phyloP scores from a whole-genome alignment of 2,797 vertebrate genomes.

The Apogon hyalosoma region DNA sequence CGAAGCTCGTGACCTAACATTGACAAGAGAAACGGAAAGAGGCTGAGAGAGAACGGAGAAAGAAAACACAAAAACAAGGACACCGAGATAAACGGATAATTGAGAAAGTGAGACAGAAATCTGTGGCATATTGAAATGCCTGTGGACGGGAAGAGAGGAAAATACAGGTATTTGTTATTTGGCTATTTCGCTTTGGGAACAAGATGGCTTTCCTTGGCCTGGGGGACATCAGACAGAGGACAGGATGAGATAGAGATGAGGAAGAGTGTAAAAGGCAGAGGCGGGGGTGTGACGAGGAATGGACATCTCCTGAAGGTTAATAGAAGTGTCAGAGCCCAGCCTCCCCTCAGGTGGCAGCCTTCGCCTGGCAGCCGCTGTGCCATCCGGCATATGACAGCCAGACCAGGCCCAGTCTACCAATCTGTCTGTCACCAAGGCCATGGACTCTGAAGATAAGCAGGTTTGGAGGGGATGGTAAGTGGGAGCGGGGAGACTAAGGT shows the following conservation, averaged over 20 bases:
- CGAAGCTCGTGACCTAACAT: slow-evolving; percentile 20
- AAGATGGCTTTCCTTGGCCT: slow-evolving; percentile 19
- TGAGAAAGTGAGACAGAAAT: slow-evolving; percentile 46
- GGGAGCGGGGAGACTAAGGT: slow-evolving; percentile 11
- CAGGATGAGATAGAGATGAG: slow-evolving; percentile 41
- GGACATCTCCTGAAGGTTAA: slow-evolving; percentile 78
- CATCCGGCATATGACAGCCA: slow-evolving; percentile 68
- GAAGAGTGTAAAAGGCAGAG: slow-evolving; percentile 25
- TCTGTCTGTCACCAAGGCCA: slow-evolving; percentile 45
- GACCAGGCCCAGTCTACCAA: slow-evolving; percentile 34
- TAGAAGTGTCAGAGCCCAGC: slow-evolving; percentile 74
- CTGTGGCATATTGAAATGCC: slow-evolving; percentile 45
- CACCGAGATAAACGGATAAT: slow-evolving; percentile 37
- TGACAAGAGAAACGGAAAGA: slow-evolving; percentile 21
- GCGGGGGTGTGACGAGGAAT: slow-evolving; percentile 31
- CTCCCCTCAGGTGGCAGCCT: slow-evolving; percentile 63
- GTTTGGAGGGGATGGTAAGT: slow-evolving; percentile 19
- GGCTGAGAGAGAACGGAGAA: slow-evolving; percentile 7
- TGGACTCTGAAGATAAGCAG: slow-evolving; percentile 48
- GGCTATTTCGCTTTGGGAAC: slow-evolving; percentile 52
- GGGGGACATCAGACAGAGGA: slow-evolving; percentile 39
- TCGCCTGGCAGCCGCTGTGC: slow-evolving; percentile 49
- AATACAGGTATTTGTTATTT: slow-evolving; percentile 61
- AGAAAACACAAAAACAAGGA: slow-evolving; percentile 24
- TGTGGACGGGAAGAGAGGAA: slow-evolving; percentile 34